A percentile compares a stretch with the other conserved stretches of the same genome.
Evolutionary conservation across 2,113 vertebrate genomes (phyloP).

Genomic region (Mirza zaza): DNA sequence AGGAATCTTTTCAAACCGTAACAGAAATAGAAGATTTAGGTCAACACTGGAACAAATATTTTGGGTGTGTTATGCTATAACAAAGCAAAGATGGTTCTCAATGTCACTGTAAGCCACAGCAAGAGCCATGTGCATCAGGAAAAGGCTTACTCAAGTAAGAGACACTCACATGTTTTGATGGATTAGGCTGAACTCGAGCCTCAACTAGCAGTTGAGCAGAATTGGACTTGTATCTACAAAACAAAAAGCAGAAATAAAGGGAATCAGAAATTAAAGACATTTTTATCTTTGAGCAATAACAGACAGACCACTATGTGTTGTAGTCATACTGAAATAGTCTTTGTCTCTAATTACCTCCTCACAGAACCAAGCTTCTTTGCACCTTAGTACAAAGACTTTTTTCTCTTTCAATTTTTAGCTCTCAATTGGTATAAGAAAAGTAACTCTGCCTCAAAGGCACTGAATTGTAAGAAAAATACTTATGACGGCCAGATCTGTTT

Average conservation of each 20-base stretch:
- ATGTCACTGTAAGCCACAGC: not conserved
- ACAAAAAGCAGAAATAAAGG: constrained; percentile 64
- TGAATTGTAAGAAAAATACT: not conserved
- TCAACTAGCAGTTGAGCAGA: constrained; percentile 95
- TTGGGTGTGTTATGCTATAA: not conserved
- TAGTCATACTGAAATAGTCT: not conserved
- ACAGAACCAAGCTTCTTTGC: not conserved
- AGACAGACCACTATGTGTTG: not conserved
- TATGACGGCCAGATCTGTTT: not conserved
- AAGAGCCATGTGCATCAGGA: constrained; percentile 7
- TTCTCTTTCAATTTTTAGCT: not conserved
- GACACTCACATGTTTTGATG: constrained; percentile 91
- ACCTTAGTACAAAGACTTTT: not conserved
- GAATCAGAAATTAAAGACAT: constrained; percentile 36
- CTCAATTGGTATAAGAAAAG: not conserved
- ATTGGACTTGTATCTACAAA: constrained; percentile 94
- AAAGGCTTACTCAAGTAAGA: constrained; percentile 33
- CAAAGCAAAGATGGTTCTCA: constrained; percentile 40
- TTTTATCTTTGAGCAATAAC: constrained; percentile 18
- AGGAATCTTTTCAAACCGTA: constrained; percentile 32
- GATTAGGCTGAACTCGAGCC: constrained; percentile 93
- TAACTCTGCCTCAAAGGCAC: not conserved
- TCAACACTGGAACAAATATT: not conserved
- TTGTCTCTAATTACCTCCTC: not conserved
- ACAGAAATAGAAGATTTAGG: constrained; percentile 25